Evolutionary conservation across 2,888 invertebrate genomes (phyloP), one percentile per base, ranked within the genome.

Genomic region (Diadegma fenestrale): DNA sequence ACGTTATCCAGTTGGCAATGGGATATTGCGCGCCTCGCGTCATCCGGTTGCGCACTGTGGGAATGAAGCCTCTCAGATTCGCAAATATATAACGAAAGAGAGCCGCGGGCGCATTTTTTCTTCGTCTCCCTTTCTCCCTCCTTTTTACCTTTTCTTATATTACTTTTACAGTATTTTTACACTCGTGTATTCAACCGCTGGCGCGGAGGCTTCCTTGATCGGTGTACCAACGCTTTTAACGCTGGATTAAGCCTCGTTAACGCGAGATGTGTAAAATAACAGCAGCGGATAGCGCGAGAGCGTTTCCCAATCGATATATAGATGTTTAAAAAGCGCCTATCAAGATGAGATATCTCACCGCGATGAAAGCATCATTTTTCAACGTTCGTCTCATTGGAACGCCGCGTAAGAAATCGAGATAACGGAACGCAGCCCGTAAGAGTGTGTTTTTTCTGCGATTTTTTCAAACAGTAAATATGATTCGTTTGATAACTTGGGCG

Each of bases 11-110:
- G 76, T 84, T 66, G 78, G 78, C 78, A 75, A 84, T 76, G 85
- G 85, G 68, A 80, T 81, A 83, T 83, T 83, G 83, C 83, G 83
- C 83, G 85, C 69, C 79, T 82, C 68, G 75, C 75, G 71, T 87
- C 87, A 84, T 87, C 87, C 87, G 85, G 87, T 87, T 84, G 82
- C 85, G 22, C 61, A 76, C 84, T 89, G 89, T 88, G 90, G 88
- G 90, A 90, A 90, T 79, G 51, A 82, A 76, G 73, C 54, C 81
- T 66, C 80, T 58, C 58, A 51, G 26, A 63, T 72, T 71, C 79
- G 54, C 69, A 3, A 76, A 68, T n/a, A n/a, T n/a, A n/a, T 58
- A 69, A 37, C 58, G 68, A 75, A 19, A 58, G 61, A 75, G 61
- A 75, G 76, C 58, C 69, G 54, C 69, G 43, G 61, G 68, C 69